Conservation (phyloP, 2,113 vertebrate genomes). For the Ctenomys sociabilis region DNA sequence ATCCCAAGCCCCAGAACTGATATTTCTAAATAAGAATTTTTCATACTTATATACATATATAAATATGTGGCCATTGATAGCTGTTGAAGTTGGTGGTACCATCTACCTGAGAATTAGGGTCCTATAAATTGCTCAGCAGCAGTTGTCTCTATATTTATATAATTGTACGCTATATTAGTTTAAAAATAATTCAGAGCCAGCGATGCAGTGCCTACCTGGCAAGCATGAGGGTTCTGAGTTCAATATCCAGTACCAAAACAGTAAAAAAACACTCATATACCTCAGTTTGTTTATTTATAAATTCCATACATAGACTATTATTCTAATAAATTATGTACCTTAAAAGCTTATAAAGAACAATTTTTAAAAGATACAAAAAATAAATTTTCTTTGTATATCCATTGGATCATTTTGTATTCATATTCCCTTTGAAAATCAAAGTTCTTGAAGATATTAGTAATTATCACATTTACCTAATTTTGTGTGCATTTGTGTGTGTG, state of each 20-base stretch:
- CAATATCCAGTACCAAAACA: too few species aligned
- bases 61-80: not conserved
- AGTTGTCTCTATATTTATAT: not conserved
- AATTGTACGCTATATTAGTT: not conserved
- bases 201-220: too few species aligned
- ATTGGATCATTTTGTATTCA: not conserved
- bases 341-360: conserved; percentile 20
- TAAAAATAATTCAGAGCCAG: not conserved
- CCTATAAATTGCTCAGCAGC: not conserved
- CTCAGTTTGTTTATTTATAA: conserved; percentile 4
- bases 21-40: too few species aligned
- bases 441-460: not conserved
- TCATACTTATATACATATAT: not conserved
- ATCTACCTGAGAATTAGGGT: conserved; percentile 3
- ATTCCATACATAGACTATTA: not conserved
- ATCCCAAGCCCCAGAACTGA: too few species aligned
- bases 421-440: conserved; percentile 44
- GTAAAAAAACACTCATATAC: not conserved
- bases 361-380: not conserved
- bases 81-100: not conserved
- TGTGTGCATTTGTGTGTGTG: not conserved
- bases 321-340: not conserved
- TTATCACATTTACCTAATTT: not conserved
- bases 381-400: not conserved
- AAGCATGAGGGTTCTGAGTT: too few species aligned